phyloP scores from a whole-genome alignment of 2,888 invertebrate genomes.

The Tryphoninae sp. region DNA sequence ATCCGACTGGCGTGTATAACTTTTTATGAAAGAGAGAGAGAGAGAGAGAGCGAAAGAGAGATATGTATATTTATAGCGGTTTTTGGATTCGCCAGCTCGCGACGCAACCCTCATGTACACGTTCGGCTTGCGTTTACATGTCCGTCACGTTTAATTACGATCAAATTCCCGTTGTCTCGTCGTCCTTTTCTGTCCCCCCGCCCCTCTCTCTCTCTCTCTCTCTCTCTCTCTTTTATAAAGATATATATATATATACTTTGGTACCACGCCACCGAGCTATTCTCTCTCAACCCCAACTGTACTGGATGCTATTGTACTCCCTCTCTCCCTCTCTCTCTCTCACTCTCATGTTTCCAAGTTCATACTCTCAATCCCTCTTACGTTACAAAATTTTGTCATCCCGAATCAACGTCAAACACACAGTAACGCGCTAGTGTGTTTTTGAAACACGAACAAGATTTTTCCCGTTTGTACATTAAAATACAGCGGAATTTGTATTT shows the following conservation, averaged over 20 bases:
- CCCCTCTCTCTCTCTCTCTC: conserved; percentile 9
- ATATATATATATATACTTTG: background rate
- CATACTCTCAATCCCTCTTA: conserved; percentile 7
- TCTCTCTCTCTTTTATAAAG: background rate
- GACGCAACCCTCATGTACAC: conserved; percentile 31
- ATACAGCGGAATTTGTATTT: background rate
- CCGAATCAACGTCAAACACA: conserved; percentile 4
- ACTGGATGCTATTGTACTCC: conserved; percentile 42
- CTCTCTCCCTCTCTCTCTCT: background rate
- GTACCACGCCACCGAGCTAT: background rate
- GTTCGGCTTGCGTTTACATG: conserved; percentile 62
- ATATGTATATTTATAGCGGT: background rate
- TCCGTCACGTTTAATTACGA: conserved; percentile 66
- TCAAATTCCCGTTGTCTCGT: conserved; percentile 57
- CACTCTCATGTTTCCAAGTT: background rate
- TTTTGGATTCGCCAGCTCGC: background rate
- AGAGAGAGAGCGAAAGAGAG: background rate
- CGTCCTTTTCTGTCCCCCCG: conserved; percentile 22
- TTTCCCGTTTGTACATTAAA: background rate
- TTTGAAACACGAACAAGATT: background rate
- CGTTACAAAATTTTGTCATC: background rate
- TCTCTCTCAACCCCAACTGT: background rate
- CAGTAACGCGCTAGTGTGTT: background rate
- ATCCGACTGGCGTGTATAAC: background rate
- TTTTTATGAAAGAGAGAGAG: background rate